These are phyloP conservation scores for Drosophila seclusa DNA, from an alignment of 2,888 invertebrate genomes.

Conservation along the genomic window DNA sequence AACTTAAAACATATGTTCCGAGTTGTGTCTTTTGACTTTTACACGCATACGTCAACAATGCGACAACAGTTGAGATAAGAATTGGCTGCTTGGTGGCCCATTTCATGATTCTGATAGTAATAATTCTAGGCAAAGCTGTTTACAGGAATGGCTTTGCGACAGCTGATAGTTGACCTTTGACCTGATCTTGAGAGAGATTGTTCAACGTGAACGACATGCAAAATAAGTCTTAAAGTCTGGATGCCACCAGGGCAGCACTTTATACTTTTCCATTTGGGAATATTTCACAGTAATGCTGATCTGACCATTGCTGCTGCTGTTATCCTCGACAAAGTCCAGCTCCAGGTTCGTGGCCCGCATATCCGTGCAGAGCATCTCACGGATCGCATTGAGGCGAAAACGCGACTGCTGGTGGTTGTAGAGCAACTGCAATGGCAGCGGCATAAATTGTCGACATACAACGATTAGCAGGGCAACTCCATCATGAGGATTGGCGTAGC, in stretches of 20 bases:
- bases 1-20: slow-evolving; percentile 49
- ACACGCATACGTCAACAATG: background rate
- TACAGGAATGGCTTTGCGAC: background rate
- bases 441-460: slow-evolving; percentile 73
- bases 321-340: slow-evolving; percentile 86
- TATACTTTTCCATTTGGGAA: slow-evolving; percentile 86
- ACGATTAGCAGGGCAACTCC: slow-evolving; percentile 86
- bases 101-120: background rate
- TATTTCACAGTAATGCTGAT: slow-evolving; percentile 84
- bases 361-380: slow-evolving; percentile 85
- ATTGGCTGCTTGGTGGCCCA: slow-evolving; percentile 1
- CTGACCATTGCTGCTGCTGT: slow-evolving; percentile 53
- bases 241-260: slow-evolving; percentile 90
- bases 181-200: background rate
- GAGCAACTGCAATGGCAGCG: slow-evolving; percentile 74
- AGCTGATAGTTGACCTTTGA: background rate
- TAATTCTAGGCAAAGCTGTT: background rate
- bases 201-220: background rate
- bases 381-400: slow-evolving; percentile 70
- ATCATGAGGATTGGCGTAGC: slow-evolving; percentile 85
- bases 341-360: slow-evolving; percentile 86
- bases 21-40: slow-evolving; percentile 13
- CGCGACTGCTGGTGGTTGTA: slow-evolving; percentile 59
- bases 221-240: slow-evolving; percentile 83
- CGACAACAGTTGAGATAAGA: slow-evolving; percentile 32